phyloP scores from a whole-genome alignment of 2,888 invertebrate species.

The Leptopilina myrica region DNA sequence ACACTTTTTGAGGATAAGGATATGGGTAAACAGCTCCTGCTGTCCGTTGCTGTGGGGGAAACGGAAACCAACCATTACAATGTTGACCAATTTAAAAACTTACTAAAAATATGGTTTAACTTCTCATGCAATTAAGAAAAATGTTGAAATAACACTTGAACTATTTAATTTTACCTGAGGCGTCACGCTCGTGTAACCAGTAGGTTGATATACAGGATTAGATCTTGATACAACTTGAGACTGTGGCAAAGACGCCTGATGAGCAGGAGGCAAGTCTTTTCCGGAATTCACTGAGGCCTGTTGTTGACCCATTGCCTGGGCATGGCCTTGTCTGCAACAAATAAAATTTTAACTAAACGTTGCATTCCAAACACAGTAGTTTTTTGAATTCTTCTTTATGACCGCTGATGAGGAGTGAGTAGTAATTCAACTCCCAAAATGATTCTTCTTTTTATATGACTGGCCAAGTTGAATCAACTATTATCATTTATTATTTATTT shows the following conservation, averaged over 20 bases:
- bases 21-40: constrained; percentile 65
- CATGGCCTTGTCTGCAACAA: constrained; percentile 69
- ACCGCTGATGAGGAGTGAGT: too few relatives aligned
- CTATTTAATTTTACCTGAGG: constrained; percentile 64
- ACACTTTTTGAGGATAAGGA: constrained; percentile 68
- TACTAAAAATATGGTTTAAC: too few relatives aligned
- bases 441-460: too few relatives aligned
- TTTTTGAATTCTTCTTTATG: too few relatives aligned
- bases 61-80: background rate
- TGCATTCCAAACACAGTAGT: background rate
- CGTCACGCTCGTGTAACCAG: constrained; percentile 69
- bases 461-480: too few relatives aligned
- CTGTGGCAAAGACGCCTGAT: constrained; percentile 74
- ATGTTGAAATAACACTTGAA: too few relatives aligned
- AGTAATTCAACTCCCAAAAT: too few relatives aligned
- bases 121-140: too few relatives aligned
- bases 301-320: constrained; percentile 69
- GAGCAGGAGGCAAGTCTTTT: constrained; percentile 74
- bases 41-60: constrained; percentile 55
- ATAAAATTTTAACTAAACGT: background rate
- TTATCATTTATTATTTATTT: too few relatives aligned
- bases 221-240: constrained; percentile 67
- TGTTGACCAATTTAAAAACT: too few relatives aligned
- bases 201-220: constrained; percentile 67
- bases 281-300: constrained; percentile 65